A percentile compares a stretch with the other conserved stretches of the same genome.
phyloP scores from a whole-genome alignment of 2,888 invertebrate genomes.

The Nemurella pictetii region DNA sequence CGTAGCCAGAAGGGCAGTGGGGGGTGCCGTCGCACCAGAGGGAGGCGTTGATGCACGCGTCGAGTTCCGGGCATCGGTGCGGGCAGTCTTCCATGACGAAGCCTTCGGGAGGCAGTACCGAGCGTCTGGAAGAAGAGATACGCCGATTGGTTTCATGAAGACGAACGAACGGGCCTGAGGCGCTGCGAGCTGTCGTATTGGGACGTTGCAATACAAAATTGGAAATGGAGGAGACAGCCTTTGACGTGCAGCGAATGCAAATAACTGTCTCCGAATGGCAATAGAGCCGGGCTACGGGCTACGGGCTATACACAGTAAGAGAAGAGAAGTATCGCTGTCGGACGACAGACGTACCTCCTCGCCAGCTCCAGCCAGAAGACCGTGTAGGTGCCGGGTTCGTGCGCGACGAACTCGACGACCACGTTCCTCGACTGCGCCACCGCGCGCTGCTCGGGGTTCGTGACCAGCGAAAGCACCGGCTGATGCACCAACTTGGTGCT shows the following conservation, averaged over 20 bases:
- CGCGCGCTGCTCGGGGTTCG: conserved; percentile 46
- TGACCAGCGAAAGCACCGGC: conserved; percentile 36
- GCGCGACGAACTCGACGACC: conserved; percentile 77
- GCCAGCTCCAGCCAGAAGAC: conserved; percentile 84
- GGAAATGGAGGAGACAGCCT: no score
- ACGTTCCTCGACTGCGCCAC: conserved; percentile 53
- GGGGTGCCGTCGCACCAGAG: conserved; percentile 79
- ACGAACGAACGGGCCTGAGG: no score
- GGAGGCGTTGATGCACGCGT: conserved; percentile 77
- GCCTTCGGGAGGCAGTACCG: conserved; percentile 59
- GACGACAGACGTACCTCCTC: conserved; percentile 55
- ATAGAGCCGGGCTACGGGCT: no score
- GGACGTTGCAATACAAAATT: no score
- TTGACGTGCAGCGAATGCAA: no score
- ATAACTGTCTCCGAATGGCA: no score
- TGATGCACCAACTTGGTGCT: conserved; percentile 45
- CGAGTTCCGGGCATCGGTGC: conserved; percentile 75
- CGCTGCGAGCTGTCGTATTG: no score
- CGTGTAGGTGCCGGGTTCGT: conserved; percentile 72
- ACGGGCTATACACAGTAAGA: no score
- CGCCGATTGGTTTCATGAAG: no score
- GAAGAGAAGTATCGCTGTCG: no score
- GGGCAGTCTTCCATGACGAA: conserved; percentile 71
- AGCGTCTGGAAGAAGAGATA: conserved; percentile 53
- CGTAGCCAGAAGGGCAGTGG: conserved; percentile 80